Evolutionary conservation across 2,797 vertebrate species (phyloP), one percentile per base, ranked within the genome.

Genomic region (Myotis findleyi): DNA sequence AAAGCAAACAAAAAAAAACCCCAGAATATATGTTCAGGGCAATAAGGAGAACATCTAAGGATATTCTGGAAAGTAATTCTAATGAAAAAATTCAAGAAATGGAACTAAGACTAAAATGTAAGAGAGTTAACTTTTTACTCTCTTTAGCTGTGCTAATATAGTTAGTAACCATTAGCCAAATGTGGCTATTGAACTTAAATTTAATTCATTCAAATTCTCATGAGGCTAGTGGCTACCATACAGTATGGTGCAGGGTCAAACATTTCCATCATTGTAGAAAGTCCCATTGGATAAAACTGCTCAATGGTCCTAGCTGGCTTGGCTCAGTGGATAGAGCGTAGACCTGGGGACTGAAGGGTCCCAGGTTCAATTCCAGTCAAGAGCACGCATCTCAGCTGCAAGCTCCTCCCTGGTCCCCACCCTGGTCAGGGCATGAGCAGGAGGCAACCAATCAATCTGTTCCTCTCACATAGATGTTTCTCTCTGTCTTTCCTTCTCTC

Each of bases 41-140:
- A 91, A 73, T 55, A 95, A 96, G 71, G 49, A 77, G 77, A 91
- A 85, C 18, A 82, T 57, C 53, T 72, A 80, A 91, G 20, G 47
- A 21, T 91, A 87, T 57, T 81, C 62, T 87, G 23, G 69, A 51
- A 95, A 57, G 7, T 79, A 94, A 90, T 38, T 2, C 20, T 80
- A 89, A 83, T 25, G 0, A 2, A 33, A 66, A 82, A 84, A 66
- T 55, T 53, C 25, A 44, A 62, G 25, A 88, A 51, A 38, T 25
- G 1, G 9, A 73, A 88, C 49, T 66, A 75, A 91, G 38, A 92
- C 75, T 27, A 77, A 80, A 88, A 93, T 17, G 1, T 47, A 72
- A 75, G 2, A 75, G 25, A 69, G 14, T 79, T n/a, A 83, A 71
- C 12, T 71, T 81, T 64, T 83, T 75, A 66, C 27, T 75, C 69